Evolutionary conservation across 2,113 vertebrate species (phyloP).

Genomic region (Periophthalmodon schlosseri): DNA sequence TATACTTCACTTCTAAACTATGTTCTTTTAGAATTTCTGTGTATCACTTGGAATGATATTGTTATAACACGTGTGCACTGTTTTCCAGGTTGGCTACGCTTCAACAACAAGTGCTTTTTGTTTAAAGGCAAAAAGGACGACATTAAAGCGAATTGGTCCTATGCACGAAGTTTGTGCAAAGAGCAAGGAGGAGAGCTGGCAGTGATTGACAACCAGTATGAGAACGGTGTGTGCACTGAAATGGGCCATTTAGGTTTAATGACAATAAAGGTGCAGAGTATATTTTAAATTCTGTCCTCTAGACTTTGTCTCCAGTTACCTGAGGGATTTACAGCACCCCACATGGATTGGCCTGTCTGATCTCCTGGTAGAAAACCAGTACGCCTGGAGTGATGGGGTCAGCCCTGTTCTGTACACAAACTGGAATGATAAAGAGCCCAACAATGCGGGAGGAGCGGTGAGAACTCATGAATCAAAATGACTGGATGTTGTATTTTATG

Average conservation of each 20-base stretch:
- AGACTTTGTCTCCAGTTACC: conserved; percentile 81
- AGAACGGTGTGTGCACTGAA: conserved; percentile 68
- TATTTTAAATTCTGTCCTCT: background rate
- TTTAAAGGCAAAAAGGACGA: conserved; percentile 72
- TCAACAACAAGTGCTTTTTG: conserved; percentile 78
- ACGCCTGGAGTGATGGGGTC: conserved; percentile 75
- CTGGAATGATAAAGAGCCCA: conserved; percentile 78
- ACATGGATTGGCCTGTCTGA: conserved; percentile 80
- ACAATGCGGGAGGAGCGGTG: conserved; percentile 69
- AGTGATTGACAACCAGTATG: conserved; percentile 75
- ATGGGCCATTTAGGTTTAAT: background rate
- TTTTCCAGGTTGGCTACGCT: conserved; percentile 73
- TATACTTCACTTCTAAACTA: background rate
- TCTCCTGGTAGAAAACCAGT: conserved; percentile 67
- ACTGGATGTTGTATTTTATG: background rate
- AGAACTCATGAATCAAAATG: conserved; percentile 22
- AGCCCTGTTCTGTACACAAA: conserved; percentile 78
- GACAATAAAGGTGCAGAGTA: background rate
- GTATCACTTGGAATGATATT: background rate
- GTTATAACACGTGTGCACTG: background rate
- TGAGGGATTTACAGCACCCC: conserved; percentile 62
- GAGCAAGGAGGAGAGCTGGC: conserved; percentile 67
- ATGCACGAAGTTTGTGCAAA: conserved; percentile 71
- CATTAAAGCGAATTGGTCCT: conserved; percentile 66
- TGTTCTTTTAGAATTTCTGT: background rate